These are phyloP conservation scores for Enteromius thamalakanensis DNA, from an alignment of 2,797 vertebrate genomes.

Conservation along the genomic window DNA sequence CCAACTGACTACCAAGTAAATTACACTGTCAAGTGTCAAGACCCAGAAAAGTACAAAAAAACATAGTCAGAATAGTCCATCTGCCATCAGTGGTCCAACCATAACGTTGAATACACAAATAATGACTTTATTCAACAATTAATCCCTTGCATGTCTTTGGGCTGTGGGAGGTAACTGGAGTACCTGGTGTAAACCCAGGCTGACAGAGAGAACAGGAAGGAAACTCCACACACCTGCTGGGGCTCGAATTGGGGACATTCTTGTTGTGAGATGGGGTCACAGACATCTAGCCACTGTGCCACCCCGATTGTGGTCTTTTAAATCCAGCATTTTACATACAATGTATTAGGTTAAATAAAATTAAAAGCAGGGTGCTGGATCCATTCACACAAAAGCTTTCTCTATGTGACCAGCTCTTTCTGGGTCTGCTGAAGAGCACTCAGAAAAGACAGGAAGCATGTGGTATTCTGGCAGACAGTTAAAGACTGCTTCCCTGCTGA, in stretches of 20 bases:
- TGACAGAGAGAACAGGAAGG: background rate
- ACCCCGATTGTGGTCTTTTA: background rate
- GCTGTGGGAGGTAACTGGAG: background rate
- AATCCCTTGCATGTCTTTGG: background rate
- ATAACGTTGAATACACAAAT: no score
- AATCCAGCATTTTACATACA: background rate
- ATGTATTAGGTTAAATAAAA: background rate
- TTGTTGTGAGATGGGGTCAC: background rate
- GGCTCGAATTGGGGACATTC: background rate
- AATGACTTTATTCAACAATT: no score
- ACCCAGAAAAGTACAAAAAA: no score
- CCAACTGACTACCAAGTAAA: no score
- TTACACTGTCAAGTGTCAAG: no score
- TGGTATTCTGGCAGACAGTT: conserved; percentile 27
- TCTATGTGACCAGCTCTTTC: background rate
- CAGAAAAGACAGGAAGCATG: conserved; percentile 36
- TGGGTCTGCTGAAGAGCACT: conserved; percentile 5
- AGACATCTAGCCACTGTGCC: background rate
- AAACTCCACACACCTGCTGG: background rate
- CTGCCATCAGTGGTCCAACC: no score
- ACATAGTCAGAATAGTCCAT: no score
- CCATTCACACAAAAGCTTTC: conserved; percentile 12
- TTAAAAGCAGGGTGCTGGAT: conserved; percentile 42
- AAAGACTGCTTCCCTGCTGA: conserved; percentile 37
- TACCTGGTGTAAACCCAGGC: background rate